Percentiles rank a stretch among this genome's conserved stretches.
phyloP scores from a whole-genome alignment of 2,888 invertebrate genomes.

The Neuroscelio doddi region DNA sequence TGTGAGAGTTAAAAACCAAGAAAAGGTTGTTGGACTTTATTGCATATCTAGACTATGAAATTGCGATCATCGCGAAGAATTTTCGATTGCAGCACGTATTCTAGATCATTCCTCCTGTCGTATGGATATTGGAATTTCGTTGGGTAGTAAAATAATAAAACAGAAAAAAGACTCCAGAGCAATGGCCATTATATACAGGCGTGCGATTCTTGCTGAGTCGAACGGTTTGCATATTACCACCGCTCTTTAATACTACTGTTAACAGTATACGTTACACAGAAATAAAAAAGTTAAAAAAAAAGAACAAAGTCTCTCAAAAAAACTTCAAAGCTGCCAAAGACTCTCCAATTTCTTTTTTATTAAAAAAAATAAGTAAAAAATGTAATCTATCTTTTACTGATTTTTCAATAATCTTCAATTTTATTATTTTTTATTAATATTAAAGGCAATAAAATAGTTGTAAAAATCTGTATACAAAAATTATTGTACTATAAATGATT shows the following conservation, averaged over 20 bases:
- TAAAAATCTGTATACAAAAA: too few species aligned
- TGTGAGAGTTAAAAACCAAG: too few species aligned
- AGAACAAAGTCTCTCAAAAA: too few species aligned
- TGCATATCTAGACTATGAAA: slow-evolving; percentile 42
- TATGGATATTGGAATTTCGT: slow-evolving; percentile 48
- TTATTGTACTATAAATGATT: too few species aligned
- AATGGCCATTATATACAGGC: slow-evolving; percentile 44
- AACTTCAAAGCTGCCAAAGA: too few species aligned
- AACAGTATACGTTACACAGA: slow-evolving; percentile 33
- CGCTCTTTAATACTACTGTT: slow-evolving; percentile 36
- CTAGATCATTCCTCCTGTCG: slow-evolving; percentile 39
- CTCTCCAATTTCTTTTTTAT: too few species aligned
- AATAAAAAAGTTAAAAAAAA: too few species aligned
- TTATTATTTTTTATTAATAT: too few species aligned
- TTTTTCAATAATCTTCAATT: too few species aligned
- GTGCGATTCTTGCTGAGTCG: slow-evolving; percentile 41
- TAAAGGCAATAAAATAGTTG: too few species aligned
- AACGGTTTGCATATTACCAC: slow-evolving; percentile 42
- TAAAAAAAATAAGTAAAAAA: too few species aligned
- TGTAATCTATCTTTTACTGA: too few species aligned
- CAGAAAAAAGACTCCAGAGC: slow-evolving; percentile 36
- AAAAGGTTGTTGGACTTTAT: slow-evolving; percentile 26
- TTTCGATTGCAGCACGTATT: slow-evolving; percentile 46
- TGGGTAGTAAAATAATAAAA: slow-evolving; percentile 42
- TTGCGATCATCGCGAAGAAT: slow-evolving; percentile 45